phyloP scores from a whole-genome alignment of 2,888 invertebrate species.

The Clusia tigrina region DNA sequence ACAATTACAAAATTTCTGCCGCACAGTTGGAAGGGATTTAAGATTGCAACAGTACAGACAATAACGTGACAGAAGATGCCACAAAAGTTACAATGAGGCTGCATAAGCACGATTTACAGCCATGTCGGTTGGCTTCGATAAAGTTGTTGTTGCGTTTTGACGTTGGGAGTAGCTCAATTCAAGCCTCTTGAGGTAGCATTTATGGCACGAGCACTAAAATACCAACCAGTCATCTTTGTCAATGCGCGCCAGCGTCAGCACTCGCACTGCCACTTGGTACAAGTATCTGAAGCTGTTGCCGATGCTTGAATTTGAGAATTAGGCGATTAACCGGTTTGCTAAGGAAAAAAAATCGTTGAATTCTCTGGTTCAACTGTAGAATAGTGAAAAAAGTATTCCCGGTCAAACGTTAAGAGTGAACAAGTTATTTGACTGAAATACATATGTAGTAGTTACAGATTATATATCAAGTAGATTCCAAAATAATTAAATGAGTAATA shows the following conservation, averaged over 20 bases:
- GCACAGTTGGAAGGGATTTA: too few relatives aligned
- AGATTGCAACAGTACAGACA: too few relatives aligned
- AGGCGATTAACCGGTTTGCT: neutral
- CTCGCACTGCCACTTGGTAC: neutral
- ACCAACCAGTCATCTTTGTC: constrained; percentile 5
- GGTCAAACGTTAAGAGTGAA: too few relatives aligned
- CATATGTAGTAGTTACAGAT: too few relatives aligned
- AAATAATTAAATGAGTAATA: too few relatives aligned
- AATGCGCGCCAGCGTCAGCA: neutral
- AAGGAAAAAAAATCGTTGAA: too few relatives aligned
- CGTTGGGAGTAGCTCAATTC: neutral
- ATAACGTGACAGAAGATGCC: too few relatives aligned
- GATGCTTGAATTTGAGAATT: neutral
- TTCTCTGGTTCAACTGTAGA: too few relatives aligned
- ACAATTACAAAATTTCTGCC: too few relatives aligned
- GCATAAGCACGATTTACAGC: neutral
- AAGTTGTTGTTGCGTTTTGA: neutral
- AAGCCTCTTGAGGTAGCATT: neutral
- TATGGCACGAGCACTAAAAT: neutral
- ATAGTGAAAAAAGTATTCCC: too few relatives aligned
- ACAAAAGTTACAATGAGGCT: neutral
- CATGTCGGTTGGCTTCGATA: neutral
- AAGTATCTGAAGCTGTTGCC: neutral
- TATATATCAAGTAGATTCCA: too few relatives aligned
- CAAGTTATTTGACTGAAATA: too few relatives aligned